Base-by-base conservation (phyloP, 2,888 invertebrate species). In the Melinaea menophilus region DNA sequence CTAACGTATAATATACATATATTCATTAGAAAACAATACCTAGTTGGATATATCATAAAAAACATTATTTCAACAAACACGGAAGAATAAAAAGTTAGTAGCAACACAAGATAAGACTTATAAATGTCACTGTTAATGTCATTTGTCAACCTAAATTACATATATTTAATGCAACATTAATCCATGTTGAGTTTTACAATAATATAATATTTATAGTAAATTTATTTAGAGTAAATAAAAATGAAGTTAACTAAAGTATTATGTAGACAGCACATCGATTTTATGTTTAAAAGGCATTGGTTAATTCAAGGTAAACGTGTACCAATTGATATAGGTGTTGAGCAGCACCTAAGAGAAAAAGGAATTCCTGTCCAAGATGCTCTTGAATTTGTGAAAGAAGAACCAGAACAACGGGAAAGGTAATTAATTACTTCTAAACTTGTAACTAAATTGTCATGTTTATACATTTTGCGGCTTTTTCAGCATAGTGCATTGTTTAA, bases 201-300 rank as follows among this genome's bases (percentile, higher is more conserved):
- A 41, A 9, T 41, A 41, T 41, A 51, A 9, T 51, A 34, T n/a
- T 34, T 57, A 58, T 62, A 55, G 34, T 45, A 33, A 37, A 45
- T 59, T 56, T 1, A 61, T 41, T 35, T 45, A 65, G 55, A 65
- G 59, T 41, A 63, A 64, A 7, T 31, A 64, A 84, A 79, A 80
- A 96, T 96, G 96, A 93, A 92, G 72, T 72, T 95, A 51, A 92
- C 95, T 12, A 89, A 89, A 66, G 84, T 92, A 66, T 83, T 95
- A 71, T 90, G 83, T 63, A 89, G 92, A 41, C 95, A 95, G 75
- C 95, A 96, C 78, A 92, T 95, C 71, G 95, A 92, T 55, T 93
- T 94, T 89, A 93, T 93, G 89, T 93, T 94, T 70, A 94, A 94
- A 79, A 92, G 90, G 68, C 93, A 95, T 79, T 97, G 96, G 96